Evolutionary conservation across 2,797 vertebrate species (phyloP).

Genomic region (Poliocrania exsul): DNA sequence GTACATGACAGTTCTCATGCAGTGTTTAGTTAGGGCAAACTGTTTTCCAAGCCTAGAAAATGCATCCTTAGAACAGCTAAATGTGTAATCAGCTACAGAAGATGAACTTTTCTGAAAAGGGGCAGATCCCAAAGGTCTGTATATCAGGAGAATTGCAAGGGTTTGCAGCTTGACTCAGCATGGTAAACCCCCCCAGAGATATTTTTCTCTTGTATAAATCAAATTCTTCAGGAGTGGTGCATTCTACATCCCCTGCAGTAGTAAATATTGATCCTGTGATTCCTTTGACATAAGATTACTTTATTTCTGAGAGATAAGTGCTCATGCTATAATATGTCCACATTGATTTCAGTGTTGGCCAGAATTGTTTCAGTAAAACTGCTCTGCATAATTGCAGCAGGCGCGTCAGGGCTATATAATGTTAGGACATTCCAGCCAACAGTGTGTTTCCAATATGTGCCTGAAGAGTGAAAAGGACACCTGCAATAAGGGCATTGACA

Average conservation of each 20-base stretch:
- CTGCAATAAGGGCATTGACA: not conserved
- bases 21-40: not conserved
- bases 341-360: not conserved
- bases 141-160: not conserved
- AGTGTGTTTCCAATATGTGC: not conserved
- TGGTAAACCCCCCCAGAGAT: not conserved
- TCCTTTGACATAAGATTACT: not conserved
- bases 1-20: not conserved
- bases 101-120: slow-evolving; percentile 5
- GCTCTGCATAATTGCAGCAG: not conserved
- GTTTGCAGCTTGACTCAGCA: not conserved
- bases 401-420: not conserved
- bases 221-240: not conserved
- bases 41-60: slow-evolving; percentile 3
- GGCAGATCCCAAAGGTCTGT: not conserved
- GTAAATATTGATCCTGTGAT: not conserved
- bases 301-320: not conserved
- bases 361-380: not conserved
- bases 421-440: not conserved
- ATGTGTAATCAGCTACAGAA: not conserved
- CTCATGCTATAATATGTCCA: not conserved
- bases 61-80: not conserved
- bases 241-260: not conserved
- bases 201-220: not conserved
- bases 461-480: not conserved